phyloP scores from a whole-genome alignment of 2,888 invertebrate genomes.

The Dione vanillae region DNA sequence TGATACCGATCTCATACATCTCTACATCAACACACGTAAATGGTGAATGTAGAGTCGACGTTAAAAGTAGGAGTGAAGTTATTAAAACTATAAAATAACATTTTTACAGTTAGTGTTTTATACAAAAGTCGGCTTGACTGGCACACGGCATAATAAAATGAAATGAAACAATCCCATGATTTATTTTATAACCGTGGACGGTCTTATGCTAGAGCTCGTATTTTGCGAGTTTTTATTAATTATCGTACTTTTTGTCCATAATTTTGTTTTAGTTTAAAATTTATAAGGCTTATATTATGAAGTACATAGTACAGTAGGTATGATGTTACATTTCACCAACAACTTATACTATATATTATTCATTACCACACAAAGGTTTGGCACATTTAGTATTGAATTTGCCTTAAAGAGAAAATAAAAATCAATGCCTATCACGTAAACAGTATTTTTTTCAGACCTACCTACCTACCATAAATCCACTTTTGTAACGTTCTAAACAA shows the following conservation, averaged over 20 bases:
- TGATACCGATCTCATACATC: neutral
- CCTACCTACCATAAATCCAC: too few species aligned
- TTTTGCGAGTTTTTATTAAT: constrained; percentile 30
- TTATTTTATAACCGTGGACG: constrained; percentile 72
- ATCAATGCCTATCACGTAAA: too few species aligned
- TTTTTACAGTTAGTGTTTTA: constrained; percentile 69
- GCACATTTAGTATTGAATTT: too few species aligned
- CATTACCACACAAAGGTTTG: too few species aligned
- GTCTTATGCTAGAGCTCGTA: constrained; percentile 59
- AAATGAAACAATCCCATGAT: constrained; percentile 80
- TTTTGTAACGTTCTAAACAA: too few species aligned
- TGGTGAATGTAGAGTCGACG: neutral
- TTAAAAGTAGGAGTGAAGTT: constrained; percentile 32
- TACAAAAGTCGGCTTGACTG: constrained; percentile 68
- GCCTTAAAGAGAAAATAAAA: too few species aligned
- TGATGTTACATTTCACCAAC: too few species aligned
- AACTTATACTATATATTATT: too few species aligned
- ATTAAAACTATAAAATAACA: constrained; percentile 55
- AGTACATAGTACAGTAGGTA: too few species aligned
- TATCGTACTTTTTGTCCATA: neutral
- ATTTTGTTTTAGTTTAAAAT: neutral
- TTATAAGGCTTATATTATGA: too few species aligned
- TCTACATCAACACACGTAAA: neutral
- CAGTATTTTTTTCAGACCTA: too few species aligned
- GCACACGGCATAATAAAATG: constrained; percentile 75